Conservation (phyloP, 1,140 invertebrate genomes). For the Cotesia glomerata region DNA sequence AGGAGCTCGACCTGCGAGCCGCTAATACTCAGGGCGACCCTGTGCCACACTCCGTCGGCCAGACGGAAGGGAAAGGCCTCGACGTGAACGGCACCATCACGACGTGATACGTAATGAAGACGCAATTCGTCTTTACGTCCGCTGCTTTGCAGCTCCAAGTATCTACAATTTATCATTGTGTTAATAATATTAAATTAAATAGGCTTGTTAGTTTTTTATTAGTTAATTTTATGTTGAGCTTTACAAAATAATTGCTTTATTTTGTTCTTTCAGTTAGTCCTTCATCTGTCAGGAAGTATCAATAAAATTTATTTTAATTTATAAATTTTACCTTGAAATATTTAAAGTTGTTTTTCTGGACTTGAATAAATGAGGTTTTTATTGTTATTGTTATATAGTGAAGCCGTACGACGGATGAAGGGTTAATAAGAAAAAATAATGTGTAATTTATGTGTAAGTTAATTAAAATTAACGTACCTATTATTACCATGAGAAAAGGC, state of each 20-base stretch:
- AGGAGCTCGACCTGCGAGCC: conserved; percentile 81
- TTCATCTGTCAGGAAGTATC: no score
- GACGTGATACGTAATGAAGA: conserved; percentile 73
- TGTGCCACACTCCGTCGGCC: conserved; percentile 86
- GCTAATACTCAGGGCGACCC: conserved; percentile 81
- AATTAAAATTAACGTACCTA: conserved; percentile 60
- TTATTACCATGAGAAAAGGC: conserved; percentile 80
- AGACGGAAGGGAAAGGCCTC: conserved; percentile 87
- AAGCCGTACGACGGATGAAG: no score
- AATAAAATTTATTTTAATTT: no score
- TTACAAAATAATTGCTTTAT: no score
- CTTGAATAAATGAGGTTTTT: no score
- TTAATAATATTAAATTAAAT: not conserved
- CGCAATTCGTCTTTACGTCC: conserved; percentile 85
- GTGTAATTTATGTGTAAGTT: no score
- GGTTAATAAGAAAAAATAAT: no score
- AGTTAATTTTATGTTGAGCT: no score
- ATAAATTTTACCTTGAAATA: no score
- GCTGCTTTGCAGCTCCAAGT: conserved; percentile 89
- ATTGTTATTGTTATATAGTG: no score
- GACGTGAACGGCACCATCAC: conserved; percentile 71
- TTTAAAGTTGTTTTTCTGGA: no score
- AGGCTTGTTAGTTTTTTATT: not conserved
- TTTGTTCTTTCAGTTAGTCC: no score
- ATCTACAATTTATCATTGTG: conserved; percentile 64